A percentile compares a stretch with the other conserved stretches of the same genome.
These are phyloP conservation scores for Eulemur macaco DNA, from an alignment of 2,113 vertebrate genomes.

Conservation along the genomic window DNA sequence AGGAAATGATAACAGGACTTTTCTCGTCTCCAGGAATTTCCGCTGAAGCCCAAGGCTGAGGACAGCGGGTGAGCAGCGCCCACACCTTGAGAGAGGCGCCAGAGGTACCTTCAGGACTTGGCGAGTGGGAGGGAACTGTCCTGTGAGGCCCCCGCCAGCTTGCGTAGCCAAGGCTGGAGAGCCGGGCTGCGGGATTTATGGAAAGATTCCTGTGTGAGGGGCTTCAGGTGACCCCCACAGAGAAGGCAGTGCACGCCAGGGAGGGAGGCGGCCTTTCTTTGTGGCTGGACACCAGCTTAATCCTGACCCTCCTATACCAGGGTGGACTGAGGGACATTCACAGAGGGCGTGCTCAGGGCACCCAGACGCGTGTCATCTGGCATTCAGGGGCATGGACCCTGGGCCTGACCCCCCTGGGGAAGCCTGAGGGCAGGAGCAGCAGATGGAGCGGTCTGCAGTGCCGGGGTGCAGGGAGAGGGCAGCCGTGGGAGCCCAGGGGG, in stretches of 20 bases:
- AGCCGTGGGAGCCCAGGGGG: neutral
- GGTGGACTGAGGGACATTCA: neutral
- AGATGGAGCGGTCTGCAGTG: neutral
- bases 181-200: neutral
- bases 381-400: neutral
- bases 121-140: neutral
- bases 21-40: neutral
- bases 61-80: neutral
- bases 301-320: neutral
- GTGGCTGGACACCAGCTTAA: neutral
- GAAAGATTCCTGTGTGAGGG: neutral
- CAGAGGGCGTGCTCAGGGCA: neutral
- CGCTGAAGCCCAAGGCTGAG: neutral
- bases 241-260: neutral
- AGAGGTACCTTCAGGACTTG: neutral
- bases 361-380: neutral
- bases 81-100: neutral
- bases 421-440: no score
- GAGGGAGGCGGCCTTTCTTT: neutral
- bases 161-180: neutral
- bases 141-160: fast-evolving
- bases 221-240: fast-evolving
- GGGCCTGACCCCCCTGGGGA: neutral
- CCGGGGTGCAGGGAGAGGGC: neutral
- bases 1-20: neutral